phyloP scores from a whole-genome alignment of 1,140 invertebrate genomes.

The Nymphalis io region DNA sequence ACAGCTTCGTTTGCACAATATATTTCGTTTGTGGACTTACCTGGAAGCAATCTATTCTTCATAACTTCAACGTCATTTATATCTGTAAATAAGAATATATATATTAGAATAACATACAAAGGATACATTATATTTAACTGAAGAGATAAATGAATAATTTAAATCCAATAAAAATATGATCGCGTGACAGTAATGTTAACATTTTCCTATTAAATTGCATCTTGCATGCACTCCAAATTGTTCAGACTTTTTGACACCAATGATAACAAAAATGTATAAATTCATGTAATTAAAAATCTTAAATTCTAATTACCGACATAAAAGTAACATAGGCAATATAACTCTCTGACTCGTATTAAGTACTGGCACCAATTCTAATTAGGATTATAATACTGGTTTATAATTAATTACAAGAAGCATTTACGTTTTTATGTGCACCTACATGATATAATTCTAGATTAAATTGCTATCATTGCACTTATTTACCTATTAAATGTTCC shows the following conservation, averaged over 20 bases:
- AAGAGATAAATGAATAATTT: too few relatives aligned
- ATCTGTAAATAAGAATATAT: conserved; percentile 59
- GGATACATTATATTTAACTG: neutral
- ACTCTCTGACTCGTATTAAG: conserved; percentile 10
- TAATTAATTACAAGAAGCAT: neutral
- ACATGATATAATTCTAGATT: neutral
- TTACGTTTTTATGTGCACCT: conserved; percentile 2
- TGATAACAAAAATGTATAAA: too few relatives aligned
- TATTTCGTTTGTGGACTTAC: conserved; percentile 59
- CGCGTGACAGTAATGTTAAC: too few relatives aligned
- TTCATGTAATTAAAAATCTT: too few relatives aligned
- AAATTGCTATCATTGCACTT: conserved; percentile 29
- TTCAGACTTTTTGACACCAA: too few relatives aligned
- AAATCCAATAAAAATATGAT: neutral
- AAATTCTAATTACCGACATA: too few relatives aligned
- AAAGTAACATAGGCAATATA: too few relatives aligned
- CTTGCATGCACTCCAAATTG: too few relatives aligned
- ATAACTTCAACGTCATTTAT: conserved; percentile 64
- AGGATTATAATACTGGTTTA: conserved; percentile 8
- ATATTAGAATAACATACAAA: conserved; percentile 8
- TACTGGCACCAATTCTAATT: conserved; percentile 34
- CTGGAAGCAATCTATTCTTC: conserved; percentile 60
- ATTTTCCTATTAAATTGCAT: too few relatives aligned
- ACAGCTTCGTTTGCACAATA: conserved; percentile 43
- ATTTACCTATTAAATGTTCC: conserved; percentile 18